Evolutionary conservation across 1,140 invertebrate species (phyloP).

Genomic region (Caligus rogercresseyi): DNA sequence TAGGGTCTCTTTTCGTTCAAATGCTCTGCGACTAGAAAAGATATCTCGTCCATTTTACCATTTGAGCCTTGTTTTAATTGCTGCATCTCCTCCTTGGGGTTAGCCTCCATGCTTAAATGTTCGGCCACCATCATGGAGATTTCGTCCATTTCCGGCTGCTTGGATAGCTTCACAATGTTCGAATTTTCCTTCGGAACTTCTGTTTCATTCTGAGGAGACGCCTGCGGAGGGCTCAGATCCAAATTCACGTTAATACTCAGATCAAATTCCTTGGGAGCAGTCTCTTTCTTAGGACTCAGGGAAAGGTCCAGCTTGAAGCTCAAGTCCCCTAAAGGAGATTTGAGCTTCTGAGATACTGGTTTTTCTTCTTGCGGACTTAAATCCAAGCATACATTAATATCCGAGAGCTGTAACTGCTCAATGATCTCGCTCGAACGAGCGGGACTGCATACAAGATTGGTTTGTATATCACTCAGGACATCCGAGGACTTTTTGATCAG

Average conservation of each 20-base stretch:
- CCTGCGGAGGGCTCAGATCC: background rate
- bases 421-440: background rate
- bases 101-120: background rate
- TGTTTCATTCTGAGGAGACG: background rate
- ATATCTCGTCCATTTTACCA: background rate
- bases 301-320: background rate
- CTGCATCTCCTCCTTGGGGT: background rate
- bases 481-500: background rate
- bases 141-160: background rate
- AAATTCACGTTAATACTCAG: background rate
- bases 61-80: background rate
- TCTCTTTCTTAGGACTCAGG: background rate
- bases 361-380: background rate
- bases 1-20: too few species aligned
- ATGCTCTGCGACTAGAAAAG: background rate
- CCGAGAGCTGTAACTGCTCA: background rate
- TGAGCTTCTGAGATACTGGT: background rate
- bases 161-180: background rate
- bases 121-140: background rate
- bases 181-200: background rate
- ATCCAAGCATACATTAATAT: background rate
- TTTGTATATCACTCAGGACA: background rate
- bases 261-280: background rate
- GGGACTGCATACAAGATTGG: background rate
- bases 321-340: background rate